These are phyloP conservation scores for Adelognathus sp. DNA, from an alignment of 2,888 invertebrate genomes.

Conservation along the genomic window DNA sequence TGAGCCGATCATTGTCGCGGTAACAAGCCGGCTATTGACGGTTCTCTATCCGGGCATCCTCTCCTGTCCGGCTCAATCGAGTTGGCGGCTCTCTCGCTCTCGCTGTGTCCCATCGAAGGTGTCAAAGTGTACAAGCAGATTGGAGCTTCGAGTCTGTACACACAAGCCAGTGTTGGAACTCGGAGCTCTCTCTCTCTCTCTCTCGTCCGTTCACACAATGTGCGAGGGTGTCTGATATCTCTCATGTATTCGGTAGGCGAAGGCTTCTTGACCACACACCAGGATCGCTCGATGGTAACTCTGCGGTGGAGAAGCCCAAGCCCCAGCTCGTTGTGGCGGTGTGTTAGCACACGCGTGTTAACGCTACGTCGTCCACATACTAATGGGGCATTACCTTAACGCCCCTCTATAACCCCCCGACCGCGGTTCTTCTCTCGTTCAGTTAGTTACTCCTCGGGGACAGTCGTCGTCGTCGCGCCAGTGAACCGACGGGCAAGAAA, in stretches of 20 bases:
- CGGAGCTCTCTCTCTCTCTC: conserved; percentile 5
- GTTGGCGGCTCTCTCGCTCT: conserved; percentile 1
- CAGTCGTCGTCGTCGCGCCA: conserved; percentile 3
- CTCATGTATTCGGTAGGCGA: conserved; percentile 42
- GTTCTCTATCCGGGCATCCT: conserved; percentile 70
- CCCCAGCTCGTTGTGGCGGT: conserved; percentile 68
- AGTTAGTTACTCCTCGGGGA: conserved; percentile 80
- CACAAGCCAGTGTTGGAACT: conserved; percentile 22
- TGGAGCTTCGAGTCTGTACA: conserved; percentile 19
- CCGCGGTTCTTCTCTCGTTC: conserved; percentile 73
- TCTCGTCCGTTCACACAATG: conserved; percentile 2
- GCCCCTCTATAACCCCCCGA: conserved; percentile 73
- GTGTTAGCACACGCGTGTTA: conserved; percentile 72
- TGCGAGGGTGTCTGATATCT: conserved; percentile 33
- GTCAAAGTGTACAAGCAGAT: conserved; percentile 61
- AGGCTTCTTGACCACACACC: conserved; percentile 62
- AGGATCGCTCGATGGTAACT: conserved; percentile 63
- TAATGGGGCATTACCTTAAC: conserved; percentile 81
- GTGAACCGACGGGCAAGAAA: conserved; percentile 37
- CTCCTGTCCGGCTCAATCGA: conserved; percentile 12
- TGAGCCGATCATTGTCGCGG: conserved; percentile 79
- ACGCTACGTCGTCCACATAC: conserved; percentile 79
- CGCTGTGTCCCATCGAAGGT: conserved; percentile 54
- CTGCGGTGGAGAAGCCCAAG: too few species aligned
- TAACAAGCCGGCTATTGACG: conserved; percentile 80